phyloP scores from a whole-genome alignment of 1,140 invertebrate species.

The Drosophila lini region DNA sequence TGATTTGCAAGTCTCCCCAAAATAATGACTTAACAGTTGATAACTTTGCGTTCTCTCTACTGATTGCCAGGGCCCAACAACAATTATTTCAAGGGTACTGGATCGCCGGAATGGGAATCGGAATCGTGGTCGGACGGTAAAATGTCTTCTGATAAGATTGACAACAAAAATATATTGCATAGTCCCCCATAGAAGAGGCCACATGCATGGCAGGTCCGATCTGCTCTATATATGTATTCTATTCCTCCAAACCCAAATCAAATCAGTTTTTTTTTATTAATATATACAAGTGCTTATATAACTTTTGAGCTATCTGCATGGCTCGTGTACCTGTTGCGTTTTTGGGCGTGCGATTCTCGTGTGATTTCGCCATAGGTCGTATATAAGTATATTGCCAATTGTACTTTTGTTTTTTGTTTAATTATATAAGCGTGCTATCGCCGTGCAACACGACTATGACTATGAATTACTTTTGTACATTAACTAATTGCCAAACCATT shows the following conservation, averaged over 20 bases:
- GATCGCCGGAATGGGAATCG: slow-evolving; percentile 14
- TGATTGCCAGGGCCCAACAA: slow-evolving; percentile 35
- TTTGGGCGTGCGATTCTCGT: slow-evolving; percentile 60
- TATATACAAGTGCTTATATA: slow-evolving; percentile 16
- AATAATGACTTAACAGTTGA: slow-evolving; percentile 60
- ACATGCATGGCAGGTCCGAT: slow-evolving; percentile 38
- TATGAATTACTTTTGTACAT: slow-evolving; percentile 61
- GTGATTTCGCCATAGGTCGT: slow-evolving; percentile 66
- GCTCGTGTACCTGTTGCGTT: slow-evolving; percentile 68
- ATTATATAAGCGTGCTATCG: slow-evolving; percentile 75
- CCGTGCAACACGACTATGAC: slow-evolving; percentile 65
- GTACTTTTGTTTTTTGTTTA: slow-evolving; percentile 54
- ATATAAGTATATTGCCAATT: slow-evolving; percentile 40
- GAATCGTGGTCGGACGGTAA: slow-evolving; percentile 42
- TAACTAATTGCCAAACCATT: slow-evolving; percentile 64
- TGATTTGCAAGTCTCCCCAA: slow-evolving; percentile 38
- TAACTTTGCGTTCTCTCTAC: slow-evolving; percentile 50
- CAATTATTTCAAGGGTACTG: slow-evolving; percentile 66
- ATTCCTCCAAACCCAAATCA: slow-evolving; percentile 7
- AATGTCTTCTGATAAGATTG: slow-evolving; percentile 75
- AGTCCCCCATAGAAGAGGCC: slow-evolving; percentile 41
- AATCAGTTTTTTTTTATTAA: slow-evolving; percentile 24
- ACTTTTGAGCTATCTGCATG: slow-evolving; percentile 64
- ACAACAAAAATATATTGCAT: slow-evolving; percentile 71
- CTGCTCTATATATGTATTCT: slow-evolving; percentile 18